Evolutionary conservation across 2,797 vertebrate species (phyloP).

Genomic region (Semotilus atromaculatus): DNA sequence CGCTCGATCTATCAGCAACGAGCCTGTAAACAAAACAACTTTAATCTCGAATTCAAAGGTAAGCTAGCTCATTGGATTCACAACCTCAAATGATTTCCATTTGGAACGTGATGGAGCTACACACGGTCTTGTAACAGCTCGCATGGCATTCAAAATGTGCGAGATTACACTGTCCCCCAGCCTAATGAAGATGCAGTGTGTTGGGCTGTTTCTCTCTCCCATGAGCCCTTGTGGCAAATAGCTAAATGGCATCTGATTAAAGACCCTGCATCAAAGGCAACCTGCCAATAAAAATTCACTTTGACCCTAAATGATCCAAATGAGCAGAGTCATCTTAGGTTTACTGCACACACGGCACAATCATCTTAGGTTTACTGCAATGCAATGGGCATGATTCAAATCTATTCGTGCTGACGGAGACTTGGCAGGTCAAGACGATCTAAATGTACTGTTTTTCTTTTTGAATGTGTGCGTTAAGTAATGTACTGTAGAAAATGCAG

Average conservation of each 20-base stretch:
- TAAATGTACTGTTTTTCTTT: slow-evolving; percentile 28
- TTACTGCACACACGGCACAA: slow-evolving; percentile 36
- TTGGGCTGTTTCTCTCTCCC: slow-evolving; percentile 30
- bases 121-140: background rate
- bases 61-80: slow-evolving; percentile 17
- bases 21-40: slow-evolving; percentile 47
- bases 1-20: slow-evolving; percentile 7
- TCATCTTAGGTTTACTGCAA: slow-evolving; percentile 49
- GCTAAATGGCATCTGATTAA: slow-evolving; percentile 52
- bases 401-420: slow-evolving; percentile 30
- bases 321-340: slow-evolving; percentile 50
- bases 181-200: slow-evolving; percentile 49
- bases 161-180: slow-evolving; percentile 40
- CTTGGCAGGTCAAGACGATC: slow-evolving; percentile 35
- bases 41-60: slow-evolving; percentile 27
- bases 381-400: slow-evolving; percentile 25
- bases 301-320: slow-evolving; percentile 58
- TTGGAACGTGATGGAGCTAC: slow-evolving; percentile 27
- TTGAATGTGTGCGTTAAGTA: slow-evolving; percentile 8
- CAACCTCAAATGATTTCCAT: slow-evolving; percentile 41
- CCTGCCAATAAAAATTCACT: slow-evolving; percentile 58
- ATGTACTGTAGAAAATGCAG: slow-evolving; percentile 2
- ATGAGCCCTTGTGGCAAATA: slow-evolving; percentile 44
- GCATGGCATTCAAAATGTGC: slow-evolving; percentile 19
- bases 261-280: slow-evolving; percentile 56